Base-by-base conservation (phyloP, 1,140 invertebrate species). In the Vanessa atalanta region DNA sequence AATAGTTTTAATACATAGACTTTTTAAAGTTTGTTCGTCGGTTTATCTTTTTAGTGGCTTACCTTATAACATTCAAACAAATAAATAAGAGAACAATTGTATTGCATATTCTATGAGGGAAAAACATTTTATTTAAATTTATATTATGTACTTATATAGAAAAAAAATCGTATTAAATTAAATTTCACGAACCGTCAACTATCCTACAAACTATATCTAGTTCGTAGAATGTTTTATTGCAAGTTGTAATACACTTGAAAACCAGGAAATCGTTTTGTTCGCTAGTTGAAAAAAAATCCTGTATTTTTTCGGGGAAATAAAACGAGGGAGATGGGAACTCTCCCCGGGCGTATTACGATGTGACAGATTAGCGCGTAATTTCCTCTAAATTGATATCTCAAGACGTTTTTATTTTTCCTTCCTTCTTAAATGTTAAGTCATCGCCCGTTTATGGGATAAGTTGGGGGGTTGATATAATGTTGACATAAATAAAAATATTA, bases 281-380 rank as follows among this genome's bases (percentile, higher is more conserved):
- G 81, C 81, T 78, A 61, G 65, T 72, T 31, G 26, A 31, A 79
- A 64, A 69, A 72, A 75, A 47, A 69, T 47, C 50, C 73, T 73
- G 68, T 64, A 80, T 85, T 84, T 88, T 77, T 47, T 72, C 72
- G 61, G 69, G 37, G 70, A 81, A 85, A 88, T 61, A 61, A 61
- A 61, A 6, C 1, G 13, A 16, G 57, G 57, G 57, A 37, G 31
- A 31, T 6, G 23, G 6, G 55, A 31, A 87, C 84, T 82, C 79
- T 79, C 87, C 80, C 79, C 83, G 75, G 81, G 87, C 83, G 81
- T 82, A 79, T 81, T 76, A 81, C 81, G 80, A 89, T 88, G 88
- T 89, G 89, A 91, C 89, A 91, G 89, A 91, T 91, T 91, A 91
- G 80, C 83, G 76, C 75, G 84, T 89, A 91, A 91, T 91, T 88